Conservation (phyloP, 2,797 vertebrate species). For the Artibeus jamaicensis region DNA sequence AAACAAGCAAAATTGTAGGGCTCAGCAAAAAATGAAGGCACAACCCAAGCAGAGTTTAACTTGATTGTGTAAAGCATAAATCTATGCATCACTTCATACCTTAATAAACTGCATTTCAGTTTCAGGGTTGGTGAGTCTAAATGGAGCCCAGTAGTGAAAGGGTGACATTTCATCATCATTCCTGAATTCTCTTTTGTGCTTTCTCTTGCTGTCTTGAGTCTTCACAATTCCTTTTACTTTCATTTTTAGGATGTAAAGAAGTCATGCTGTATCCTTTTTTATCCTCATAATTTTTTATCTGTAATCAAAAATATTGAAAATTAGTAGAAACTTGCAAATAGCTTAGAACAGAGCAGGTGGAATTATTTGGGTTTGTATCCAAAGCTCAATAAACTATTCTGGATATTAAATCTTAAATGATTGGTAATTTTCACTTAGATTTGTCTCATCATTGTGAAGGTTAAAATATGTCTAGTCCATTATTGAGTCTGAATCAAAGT, state of each 20-base stretch:
- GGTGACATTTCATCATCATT: neutral
- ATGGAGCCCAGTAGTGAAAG: neutral
- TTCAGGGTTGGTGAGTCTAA: neutral
- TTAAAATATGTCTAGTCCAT: neutral
- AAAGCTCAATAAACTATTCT: neutral
- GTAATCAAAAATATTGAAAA: neutral
- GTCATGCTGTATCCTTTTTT: neutral
- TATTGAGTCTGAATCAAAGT: constrained; percentile 32
- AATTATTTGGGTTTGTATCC: constrained; percentile 7
- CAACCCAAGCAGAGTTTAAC: neutral
- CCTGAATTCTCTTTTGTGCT: neutral
- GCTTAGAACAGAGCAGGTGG: neutral
- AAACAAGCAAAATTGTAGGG: neutral
- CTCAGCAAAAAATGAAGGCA: neutral
- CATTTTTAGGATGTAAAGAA: neutral
- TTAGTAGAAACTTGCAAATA: neutral
- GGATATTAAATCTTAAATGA: constrained; percentile 21
- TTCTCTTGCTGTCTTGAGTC: neutral
- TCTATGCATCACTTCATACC: neutral
- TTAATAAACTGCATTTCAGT: neutral
- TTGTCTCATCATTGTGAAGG: neutral
- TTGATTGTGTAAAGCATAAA: neutral
- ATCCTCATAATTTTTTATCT: neutral
- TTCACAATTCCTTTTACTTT: neutral
- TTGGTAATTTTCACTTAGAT: neutral